A percentile compares a stretch with the other conserved stretches of the same genome.
Conservation (phyloP, 92 coral and sea anemone species). For the Nematostella vectensis region DNA sequence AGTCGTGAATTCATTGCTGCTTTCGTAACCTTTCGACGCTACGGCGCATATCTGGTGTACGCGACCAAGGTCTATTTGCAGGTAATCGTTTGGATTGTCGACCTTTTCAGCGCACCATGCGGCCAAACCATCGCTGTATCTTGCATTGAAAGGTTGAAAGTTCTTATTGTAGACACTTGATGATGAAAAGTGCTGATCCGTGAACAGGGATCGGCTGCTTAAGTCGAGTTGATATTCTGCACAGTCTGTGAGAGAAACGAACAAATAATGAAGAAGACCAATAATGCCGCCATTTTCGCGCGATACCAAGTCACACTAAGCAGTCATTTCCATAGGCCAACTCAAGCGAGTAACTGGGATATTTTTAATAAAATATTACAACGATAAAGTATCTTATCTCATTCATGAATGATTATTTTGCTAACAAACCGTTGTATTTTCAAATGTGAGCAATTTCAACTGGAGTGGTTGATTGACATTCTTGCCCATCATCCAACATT, state of each 20-base stretch:
- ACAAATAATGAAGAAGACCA: neutral
- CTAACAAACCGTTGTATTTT: too few relatives aligned
- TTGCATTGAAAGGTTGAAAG: neutral
- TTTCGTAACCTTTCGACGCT: constrained; percentile 19
- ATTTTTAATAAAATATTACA: too few relatives aligned
- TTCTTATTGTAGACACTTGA: neutral
- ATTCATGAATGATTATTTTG: too few relatives aligned
- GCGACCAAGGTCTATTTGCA: constrained; percentile 8
- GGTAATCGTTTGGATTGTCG: neutral
- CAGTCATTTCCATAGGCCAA: too few relatives aligned
- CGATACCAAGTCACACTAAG: too few relatives aligned
- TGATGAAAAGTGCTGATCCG: neutral
- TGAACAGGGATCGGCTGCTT: neutral
- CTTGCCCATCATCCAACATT: too few relatives aligned
- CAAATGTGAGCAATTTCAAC: too few relatives aligned
- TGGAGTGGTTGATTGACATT: too few relatives aligned
- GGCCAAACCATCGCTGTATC: neutral
- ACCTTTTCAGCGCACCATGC: neutral
- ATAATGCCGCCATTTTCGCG: too few relatives aligned
- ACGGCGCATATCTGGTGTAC: constrained; percentile 21
- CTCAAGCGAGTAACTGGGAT: too few relatives aligned
- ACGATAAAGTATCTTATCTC: too few relatives aligned
- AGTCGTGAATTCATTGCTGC: neutral
- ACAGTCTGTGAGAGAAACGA: neutral
- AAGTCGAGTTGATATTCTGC: neutral